Evolutionary conservation across 2,888 invertebrate genomes (phyloP).

Genomic region (Alloplasta piceator): DNA sequence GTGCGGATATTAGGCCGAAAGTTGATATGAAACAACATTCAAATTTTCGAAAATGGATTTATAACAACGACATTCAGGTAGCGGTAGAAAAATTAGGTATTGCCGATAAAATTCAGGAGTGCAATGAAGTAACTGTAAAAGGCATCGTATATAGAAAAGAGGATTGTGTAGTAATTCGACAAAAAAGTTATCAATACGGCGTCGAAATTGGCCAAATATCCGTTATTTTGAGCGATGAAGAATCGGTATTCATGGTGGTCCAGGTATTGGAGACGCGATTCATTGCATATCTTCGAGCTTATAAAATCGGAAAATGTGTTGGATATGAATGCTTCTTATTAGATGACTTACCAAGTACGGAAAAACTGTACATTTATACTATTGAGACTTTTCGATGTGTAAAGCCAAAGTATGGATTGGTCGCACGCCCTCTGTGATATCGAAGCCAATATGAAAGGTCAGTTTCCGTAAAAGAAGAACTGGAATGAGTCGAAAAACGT

Average conservation of each 20-base stretch:
- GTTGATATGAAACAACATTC: too few relatives aligned
- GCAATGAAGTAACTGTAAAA: constrained; percentile 36
- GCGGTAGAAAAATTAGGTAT: constrained; percentile 27
- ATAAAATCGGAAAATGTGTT: constrained; percentile 33
- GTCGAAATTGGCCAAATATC: constrained; percentile 49
- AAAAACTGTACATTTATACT: too few relatives aligned
- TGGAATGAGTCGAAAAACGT: background rate
- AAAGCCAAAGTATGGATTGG: constrained; percentile 56
- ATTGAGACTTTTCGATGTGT: constrained; percentile 40
- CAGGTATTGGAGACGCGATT: constrained; percentile 54
- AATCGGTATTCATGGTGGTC: constrained; percentile 42
- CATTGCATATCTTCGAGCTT: constrained; percentile 40
- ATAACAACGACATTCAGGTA: too few relatives aligned
- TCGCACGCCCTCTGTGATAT: constrained; percentile 27
- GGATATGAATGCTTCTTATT: constrained; percentile 46
- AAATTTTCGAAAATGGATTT: too few relatives aligned
- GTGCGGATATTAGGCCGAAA: too few relatives aligned
- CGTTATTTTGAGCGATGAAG: constrained; percentile 44
- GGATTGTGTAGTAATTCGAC: constrained; percentile 46
- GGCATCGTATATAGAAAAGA: constrained; percentile 44
- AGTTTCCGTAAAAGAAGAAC: background rate
- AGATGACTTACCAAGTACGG: too few relatives aligned
- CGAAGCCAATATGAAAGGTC: background rate
- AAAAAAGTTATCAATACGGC: constrained; percentile 55
- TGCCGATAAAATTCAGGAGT: constrained; percentile 38